phyloP scores from a whole-genome alignment of 2,113 vertebrate species.

The Epinephelus fuscoguttatus region DNA sequence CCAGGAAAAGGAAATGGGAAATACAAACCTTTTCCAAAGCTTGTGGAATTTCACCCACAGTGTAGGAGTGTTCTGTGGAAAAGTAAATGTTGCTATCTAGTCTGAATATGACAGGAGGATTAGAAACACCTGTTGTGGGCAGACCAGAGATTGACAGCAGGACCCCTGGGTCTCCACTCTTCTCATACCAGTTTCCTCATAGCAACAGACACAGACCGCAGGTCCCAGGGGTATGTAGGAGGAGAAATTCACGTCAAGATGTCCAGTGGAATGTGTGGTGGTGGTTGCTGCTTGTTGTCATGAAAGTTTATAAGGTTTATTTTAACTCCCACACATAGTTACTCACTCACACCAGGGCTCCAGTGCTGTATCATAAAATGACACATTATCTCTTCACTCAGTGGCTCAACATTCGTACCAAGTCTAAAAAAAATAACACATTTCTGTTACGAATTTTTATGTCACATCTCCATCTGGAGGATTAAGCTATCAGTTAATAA shows the following conservation, averaged over 20 bases:
- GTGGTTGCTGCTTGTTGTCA: slow-evolving; percentile 63
- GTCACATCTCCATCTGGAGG: not conserved
- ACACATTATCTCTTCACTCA: not conserved
- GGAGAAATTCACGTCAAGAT: slow-evolving; percentile 47
- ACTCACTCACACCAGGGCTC: slow-evolving; percentile 40
- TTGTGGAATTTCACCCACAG: not conserved
- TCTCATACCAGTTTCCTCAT: slow-evolving; percentile 35
- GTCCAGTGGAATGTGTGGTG: slow-evolving; percentile 65
- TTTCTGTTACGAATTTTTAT: not conserved
- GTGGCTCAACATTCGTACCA: not conserved
- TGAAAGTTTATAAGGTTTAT: slow-evolving; percentile 75
- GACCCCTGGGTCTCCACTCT: slow-evolving; percentile 13
- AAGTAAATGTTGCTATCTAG: slow-evolving; percentile 6
- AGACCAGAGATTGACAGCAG: slow-evolving; percentile 41
- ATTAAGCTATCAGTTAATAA: not conserved
- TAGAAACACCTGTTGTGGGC: slow-evolving; percentile 69
- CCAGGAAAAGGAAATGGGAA: not conserved
- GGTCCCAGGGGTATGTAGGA: slow-evolving; percentile 30
- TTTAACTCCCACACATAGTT: slow-evolving; percentile 72
- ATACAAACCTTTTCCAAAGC: not conserved
- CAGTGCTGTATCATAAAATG: slow-evolving; percentile 11
- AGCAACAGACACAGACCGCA: slow-evolving; percentile 29
- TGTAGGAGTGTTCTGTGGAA: not conserved
- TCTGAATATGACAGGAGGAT: slow-evolving; percentile 34
- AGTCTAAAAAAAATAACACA: not conserved